These are phyloP conservation scores for Oreochromis mossambicus DNA, from an alignment of 2,797 vertebrate species.

Conservation along the genomic window DNA sequence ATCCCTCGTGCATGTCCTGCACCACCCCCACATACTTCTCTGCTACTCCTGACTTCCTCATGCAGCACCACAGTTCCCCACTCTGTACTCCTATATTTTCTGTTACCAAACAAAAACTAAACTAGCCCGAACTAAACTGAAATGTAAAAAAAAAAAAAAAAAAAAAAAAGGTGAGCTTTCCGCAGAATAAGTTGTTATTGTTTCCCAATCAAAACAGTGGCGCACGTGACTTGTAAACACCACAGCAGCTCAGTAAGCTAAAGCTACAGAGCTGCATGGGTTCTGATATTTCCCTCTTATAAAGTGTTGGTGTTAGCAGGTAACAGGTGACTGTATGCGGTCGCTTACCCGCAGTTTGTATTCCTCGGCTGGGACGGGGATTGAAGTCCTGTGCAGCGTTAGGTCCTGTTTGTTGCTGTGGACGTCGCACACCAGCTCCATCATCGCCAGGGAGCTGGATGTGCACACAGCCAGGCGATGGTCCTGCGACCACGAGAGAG, in stretches of 20 bases:
- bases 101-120: neutral
- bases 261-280: neutral
- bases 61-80: neutral
- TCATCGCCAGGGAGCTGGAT: conserved; percentile 78
- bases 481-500: conserved; percentile 90
- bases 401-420: conserved; percentile 82
- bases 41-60: neutral
- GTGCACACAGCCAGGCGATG: conserved; percentile 89
- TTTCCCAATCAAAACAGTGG: neutral
- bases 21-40: neutral
- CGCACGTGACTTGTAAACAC: neutral
- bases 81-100: neutral
- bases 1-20: neutral
- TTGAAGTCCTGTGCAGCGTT: conserved; percentile 84
- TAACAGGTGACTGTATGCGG: neutral
- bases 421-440: conserved; percentile 88
- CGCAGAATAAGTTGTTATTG: neutral
- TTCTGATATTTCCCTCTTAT: neutral
- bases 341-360: conserved; percentile 79
- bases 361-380: conserved; percentile 74
- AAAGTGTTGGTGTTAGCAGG: neutral
- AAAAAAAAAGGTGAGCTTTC: neutral
- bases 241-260: neutral
- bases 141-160: neutral
- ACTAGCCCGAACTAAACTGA: neutral